Conservation (phyloP, 2,797 vertebrate genomes). For the Borostomias antarcticus region DNA sequence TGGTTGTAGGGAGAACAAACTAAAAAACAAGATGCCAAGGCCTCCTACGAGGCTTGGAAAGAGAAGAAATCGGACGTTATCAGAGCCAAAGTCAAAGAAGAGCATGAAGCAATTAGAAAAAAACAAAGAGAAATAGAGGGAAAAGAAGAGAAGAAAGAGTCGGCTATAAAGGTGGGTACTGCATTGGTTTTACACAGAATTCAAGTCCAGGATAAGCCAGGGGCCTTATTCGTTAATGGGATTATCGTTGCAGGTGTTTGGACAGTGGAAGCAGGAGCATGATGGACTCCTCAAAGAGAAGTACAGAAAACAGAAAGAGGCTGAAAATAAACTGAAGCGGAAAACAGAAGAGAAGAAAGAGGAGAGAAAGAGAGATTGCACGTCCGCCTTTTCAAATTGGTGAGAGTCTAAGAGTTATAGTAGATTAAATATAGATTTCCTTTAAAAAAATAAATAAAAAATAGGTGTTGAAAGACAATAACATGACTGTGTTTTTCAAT, state of each 20-base stretch:
- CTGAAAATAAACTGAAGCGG: constrained; percentile 75
- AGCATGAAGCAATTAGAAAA: constrained; percentile 70
- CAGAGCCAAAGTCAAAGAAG: constrained; percentile 75
- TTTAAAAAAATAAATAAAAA: neutral
- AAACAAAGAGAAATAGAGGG: constrained; percentile 76
- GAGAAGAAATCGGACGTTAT: constrained; percentile 81
- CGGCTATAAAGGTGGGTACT: constrained; percentile 77
- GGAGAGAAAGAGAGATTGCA: constrained; percentile 79
- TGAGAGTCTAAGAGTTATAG: constrained; percentile 56
- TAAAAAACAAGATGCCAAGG: constrained; percentile 83
- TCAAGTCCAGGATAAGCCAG: neutral
- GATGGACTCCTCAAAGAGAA: constrained; percentile 78
- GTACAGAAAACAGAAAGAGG: constrained; percentile 74
- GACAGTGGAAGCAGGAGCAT: constrained; percentile 89
- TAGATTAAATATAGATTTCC: neutral
- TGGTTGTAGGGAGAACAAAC: constrained; percentile 74
- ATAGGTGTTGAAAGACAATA: neutral
- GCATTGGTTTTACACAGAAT: neutral
- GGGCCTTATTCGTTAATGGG: neutral
- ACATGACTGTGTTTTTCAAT: neutral
- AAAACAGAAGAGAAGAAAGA: constrained; percentile 77
- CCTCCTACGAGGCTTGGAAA: constrained; percentile 91
- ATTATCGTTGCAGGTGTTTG: constrained; percentile 81
- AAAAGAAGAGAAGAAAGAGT: constrained; percentile 75
- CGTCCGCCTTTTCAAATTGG: constrained; percentile 85